Evolutionary conservation across 2,888 invertebrate genomes (phyloP).

Genomic region (Acrobasis repandana): DNA sequence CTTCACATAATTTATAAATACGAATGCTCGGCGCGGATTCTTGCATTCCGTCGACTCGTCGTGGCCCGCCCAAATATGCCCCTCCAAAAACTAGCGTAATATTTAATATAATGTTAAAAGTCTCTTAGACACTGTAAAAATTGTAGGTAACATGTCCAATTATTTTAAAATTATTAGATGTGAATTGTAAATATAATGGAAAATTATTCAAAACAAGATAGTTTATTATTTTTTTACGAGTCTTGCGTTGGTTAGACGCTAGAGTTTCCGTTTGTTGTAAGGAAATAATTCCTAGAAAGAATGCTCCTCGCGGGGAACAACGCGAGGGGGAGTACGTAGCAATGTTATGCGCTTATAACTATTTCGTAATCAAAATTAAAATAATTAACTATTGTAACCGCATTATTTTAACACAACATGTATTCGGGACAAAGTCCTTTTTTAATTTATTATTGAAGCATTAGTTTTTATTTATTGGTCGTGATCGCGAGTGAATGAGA

Average conservation of each 20-base stretch:
- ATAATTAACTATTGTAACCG: conserved; percentile 10
- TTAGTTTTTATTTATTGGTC: conserved; percentile 10
- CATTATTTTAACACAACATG: not conserved
- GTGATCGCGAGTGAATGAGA: conserved; percentile 19
- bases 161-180: conserved; percentile 22
- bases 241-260: conserved; percentile 12
- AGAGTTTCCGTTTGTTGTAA: conserved; percentile 5
- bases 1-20: too few species aligned
- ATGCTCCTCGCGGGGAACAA: not conserved
- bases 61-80: too few species aligned
- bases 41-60: too few species aligned
- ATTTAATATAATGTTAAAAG: conserved; percentile 7
- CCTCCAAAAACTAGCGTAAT: not conserved
- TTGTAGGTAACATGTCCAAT: conserved; percentile 18
- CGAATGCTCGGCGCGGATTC: too few species aligned
- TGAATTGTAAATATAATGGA: conserved; percentile 24
- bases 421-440: conserved; percentile 4
- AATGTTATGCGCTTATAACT: conserved; percentile 12
- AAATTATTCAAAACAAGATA: conserved; percentile 21
- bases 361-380: conserved; percentile 13
- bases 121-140: conserved; percentile 14
- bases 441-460: conserved; percentile 6
- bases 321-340: not conserved
- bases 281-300: not conserved
- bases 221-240: conserved; percentile 24